Base-by-base conservation (phyloP, 2,888 invertebrate species). In the Ochlodes sylvanus region DNA sequence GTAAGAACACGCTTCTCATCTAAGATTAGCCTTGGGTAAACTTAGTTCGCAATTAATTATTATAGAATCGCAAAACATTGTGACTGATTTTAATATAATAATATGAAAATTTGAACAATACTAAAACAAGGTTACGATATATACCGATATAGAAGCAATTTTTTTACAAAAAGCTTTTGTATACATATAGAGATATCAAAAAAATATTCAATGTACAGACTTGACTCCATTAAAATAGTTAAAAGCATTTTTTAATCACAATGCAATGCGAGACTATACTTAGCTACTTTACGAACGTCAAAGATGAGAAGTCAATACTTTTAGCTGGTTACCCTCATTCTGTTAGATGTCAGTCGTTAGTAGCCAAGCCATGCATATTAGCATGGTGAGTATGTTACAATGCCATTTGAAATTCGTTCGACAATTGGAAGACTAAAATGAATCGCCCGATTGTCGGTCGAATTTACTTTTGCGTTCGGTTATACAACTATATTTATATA, bases 301-400 rank as follows among this genome's bases (percentile, higher is more conserved):
- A 50, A 63, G 52, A 62, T 63, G 44, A 47, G 9, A 47, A 47
- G 9, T 47, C 10, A 42, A 2, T 47, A 15, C 7, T 7, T 17
- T 17, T 12, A 62, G 17, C 14, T 10, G 21, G 14, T 15, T 34
- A 34, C 19, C 34, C 9, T 57, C 50, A 32, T 58, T 60, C 78
- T 78, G 58, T 60, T 12, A 47, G 17, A 38, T 12, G 44, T 15
- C 9, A 47, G 17, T 47, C 7, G 44, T 47, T 56, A 63, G 70
- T 80, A 76, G 73, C 78, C 79, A 82, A 77, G 79, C 76, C 88
- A 87, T 88, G 88, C 89, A 83, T 73, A 76, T 84, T 76, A 81
- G 73, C 80, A 70, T 69, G 74, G 74, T 58, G 41, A 38, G 19
- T 42, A 27, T 38, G 57, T 57, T 17, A 47, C 17, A 17, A 15